Base-by-base conservation (phyloP, 2,113 vertebrate species). In the Phyllostomus discolor region DNA sequence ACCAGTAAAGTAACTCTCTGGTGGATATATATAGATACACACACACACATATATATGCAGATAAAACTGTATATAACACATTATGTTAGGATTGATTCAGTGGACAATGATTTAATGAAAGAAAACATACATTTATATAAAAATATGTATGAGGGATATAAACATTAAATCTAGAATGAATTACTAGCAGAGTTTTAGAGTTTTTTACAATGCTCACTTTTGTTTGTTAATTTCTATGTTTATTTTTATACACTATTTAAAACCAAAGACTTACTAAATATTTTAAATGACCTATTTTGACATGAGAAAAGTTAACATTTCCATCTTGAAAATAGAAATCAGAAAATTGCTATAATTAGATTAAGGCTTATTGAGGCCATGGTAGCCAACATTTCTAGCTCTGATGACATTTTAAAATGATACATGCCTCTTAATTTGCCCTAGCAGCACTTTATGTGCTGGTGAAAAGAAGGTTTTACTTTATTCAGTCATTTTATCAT, bases 1-100 rank as follows among this genome's bases (percentile, higher is more conserved):
- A 81, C 94, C 97, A 96, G 98, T 97, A 96, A 96, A 82, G 72
- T 87, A 95, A 95, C 46, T 95, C 90, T 90, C 80, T 70, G 43
- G 81, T 87, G 69, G 26, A 52, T 41, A 35, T 69, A n/a, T 81
- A 78, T 54, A 46, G 59, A 33, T 52, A 7, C 5, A 43, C 43
- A 43, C 43, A 57, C 20, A 22, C 20, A 26, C 24, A 38, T 57
- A 31, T 78, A 75, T 41, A 48, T 76, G 33, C 52, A 46, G 69
- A 69, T 48, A 73, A 9, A 6, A 28, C 15, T 88, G 7, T 33
- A 5, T 81, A 79, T 54, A 86, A 43, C 46, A 80, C 89, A 20
- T 84, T 89, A 33, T 75, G 33, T 86, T 94, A 87, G n/a, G 31
- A 88, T 70, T 96, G n/a, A 6, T 84, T 96, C 14, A 73, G 79